phyloP scores from a whole-genome alignment of 2,113 vertebrate species.

The Cathartes aura region DNA sequence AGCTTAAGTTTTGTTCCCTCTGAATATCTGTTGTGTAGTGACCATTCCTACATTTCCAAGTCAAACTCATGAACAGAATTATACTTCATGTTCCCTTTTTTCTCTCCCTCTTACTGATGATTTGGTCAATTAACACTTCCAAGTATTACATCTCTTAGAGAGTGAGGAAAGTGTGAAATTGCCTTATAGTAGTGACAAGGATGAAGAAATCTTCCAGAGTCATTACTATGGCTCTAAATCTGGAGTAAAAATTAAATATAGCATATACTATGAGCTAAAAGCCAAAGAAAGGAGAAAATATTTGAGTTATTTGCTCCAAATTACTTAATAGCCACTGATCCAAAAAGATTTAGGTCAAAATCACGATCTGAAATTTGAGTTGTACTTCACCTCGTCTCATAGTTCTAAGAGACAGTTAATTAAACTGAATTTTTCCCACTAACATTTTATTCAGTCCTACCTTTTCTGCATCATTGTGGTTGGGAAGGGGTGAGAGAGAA shows the following conservation, averaged over 20 bases:
- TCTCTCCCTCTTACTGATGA: constrained; percentile 32
- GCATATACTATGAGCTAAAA: not conserved
- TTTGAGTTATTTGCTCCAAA: not conserved
- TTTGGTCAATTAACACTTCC: constrained; percentile 74
- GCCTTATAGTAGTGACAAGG: constrained; percentile 51
- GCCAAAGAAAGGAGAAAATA: not conserved
- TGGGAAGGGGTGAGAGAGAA: not conserved
- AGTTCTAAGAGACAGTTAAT: not conserved
- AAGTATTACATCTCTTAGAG: constrained; percentile 64
- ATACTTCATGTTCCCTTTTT: constrained; percentile 32
- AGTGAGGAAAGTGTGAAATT: constrained; percentile 74
- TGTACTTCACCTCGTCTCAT: not conserved
- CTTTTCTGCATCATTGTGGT: not conserved
- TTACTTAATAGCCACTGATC: not conserved
- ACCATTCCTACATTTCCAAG: constrained; percentile 14
- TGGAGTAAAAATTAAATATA: constrained; percentile 56
- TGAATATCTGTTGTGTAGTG: constrained; percentile 18
- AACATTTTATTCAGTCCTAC: not conserved
- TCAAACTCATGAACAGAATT: constrained; percentile 26
- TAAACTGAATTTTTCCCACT: not conserved
- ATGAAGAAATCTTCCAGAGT: constrained; percentile 58
- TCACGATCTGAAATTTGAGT: not conserved
- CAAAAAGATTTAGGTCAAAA: not conserved
- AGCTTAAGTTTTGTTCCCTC: not conserved
- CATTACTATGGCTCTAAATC: not conserved